A percentile compares a stretch with the other conserved stretches of the same genome.
Evolutionary conservation across 1,140 invertebrate genomes (phyloP).

Genomic region (Tetramorium simillimum): DNA sequence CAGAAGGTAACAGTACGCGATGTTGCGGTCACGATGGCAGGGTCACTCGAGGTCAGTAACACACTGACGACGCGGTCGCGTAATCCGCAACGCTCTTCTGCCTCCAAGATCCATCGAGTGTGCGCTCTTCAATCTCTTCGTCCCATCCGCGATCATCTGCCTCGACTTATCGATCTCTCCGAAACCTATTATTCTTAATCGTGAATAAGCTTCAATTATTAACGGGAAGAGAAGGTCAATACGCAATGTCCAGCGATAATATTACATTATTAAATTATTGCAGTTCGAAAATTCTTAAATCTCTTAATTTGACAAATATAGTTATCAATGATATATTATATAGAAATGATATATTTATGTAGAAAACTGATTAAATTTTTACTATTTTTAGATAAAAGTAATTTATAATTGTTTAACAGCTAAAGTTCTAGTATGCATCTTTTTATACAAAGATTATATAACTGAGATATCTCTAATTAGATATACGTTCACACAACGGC

Average conservation of each 20-base stretch:
- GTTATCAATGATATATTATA: background rate
- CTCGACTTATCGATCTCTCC: background rate
- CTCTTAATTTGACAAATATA: background rate
- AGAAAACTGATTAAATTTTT: background rate
- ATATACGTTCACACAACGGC: background rate
- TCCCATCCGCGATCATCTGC: background rate
- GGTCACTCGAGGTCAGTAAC: slow-evolving; percentile 85
- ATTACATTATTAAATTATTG: background rate
- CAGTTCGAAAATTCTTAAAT: background rate
- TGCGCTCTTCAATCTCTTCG: slow-evolving; percentile 23
- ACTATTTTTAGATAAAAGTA: background rate
- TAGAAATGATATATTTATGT: background rate
- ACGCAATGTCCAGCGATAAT: background rate
- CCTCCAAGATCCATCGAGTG: slow-evolving; percentile 34
- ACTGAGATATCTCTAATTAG: background rate
- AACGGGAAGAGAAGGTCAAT: background rate
- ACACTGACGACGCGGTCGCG: slow-evolving; percentile 79
- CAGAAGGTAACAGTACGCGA: slow-evolving; percentile 78
- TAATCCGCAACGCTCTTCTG: slow-evolving; percentile 57
- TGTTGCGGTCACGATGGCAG: slow-evolving; percentile 81
- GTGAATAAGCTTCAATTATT: background rate
- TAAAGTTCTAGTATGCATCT: background rate
- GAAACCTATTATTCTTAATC: background rate
- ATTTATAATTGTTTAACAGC: background rate
- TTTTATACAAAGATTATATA: background rate